phyloP scores from a whole-genome alignment of 2,888 invertebrate genomes.

The Drosophila testacea region DNA sequence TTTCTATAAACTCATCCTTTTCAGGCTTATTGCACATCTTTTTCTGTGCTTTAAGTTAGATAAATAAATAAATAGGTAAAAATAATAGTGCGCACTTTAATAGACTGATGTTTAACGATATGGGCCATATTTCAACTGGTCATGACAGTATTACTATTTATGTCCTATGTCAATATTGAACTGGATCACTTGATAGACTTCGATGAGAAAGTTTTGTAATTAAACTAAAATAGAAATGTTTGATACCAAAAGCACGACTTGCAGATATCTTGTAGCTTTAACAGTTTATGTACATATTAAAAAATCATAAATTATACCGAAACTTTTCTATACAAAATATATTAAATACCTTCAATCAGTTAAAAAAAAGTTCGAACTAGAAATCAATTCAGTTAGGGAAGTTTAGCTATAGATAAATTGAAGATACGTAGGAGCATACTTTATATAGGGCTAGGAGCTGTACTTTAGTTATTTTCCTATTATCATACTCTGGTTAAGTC shows the following conservation, averaged over 20 bases:
- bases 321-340: too few relatives aligned
- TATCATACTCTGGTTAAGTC: too few relatives aligned
- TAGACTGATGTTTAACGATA: background rate
- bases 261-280: background rate
- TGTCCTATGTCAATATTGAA: conserved; percentile 7
- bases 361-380: too few relatives aligned
- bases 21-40: background rate
- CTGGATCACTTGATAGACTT: background rate
- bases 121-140: background rate
- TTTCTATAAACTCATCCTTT: too few relatives aligned
- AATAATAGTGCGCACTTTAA: background rate
- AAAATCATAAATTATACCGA: too few relatives aligned
- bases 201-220: conserved; percentile 10
- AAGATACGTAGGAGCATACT: too few relatives aligned
- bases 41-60: background rate
- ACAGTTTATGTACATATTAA: background rate
- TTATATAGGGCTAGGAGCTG: too few relatives aligned
- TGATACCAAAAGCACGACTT: background rate
- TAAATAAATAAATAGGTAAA: background rate
- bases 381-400: background rate
- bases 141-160: background rate
- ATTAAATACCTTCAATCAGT: too few relatives aligned
- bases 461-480: too few relatives aligned
- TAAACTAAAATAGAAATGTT: background rate
- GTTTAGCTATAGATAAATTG: background rate